Percentiles rank a stretch among this genome's conserved stretches.
phyloP scores from a whole-genome alignment of 2,797 vertebrate species.

The Gallinago solitaria region DNA sequence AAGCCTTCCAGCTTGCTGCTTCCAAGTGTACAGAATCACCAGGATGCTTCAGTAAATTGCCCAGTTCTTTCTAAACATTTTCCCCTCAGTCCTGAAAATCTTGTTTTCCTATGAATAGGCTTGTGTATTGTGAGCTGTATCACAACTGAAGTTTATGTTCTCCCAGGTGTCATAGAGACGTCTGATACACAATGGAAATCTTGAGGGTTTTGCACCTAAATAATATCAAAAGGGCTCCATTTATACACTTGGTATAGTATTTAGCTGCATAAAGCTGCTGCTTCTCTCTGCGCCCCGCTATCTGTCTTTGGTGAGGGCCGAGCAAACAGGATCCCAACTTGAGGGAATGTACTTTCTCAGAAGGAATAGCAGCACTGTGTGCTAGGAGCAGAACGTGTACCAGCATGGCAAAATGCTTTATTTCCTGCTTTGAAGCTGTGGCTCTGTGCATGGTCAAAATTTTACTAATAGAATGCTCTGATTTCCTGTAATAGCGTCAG shows the following conservation, averaged over 20 bases:
- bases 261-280: background rate
- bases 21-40: background rate
- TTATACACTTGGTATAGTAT: background rate
- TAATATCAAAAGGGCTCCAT: background rate
- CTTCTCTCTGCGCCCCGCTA: background rate
- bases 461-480: background rate
- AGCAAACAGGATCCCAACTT: background rate
- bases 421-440: background rate
- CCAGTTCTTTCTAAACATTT: background rate
- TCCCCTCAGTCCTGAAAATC: rapidly evolving
- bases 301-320: background rate
- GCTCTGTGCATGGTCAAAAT: rapidly evolving
- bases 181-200: background rate
- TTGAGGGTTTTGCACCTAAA: background rate
- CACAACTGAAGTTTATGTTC: background rate
- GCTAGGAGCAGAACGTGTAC: background rate
- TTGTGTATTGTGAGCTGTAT: background rate
- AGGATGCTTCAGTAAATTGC: background rate
- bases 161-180: background rate
- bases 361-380: background rate
- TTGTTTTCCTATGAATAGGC: background rate
- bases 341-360: background rate
- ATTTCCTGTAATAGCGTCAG: background rate
- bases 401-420: background rate
- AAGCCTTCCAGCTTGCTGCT: background rate